Evolutionary conservation across 2,888 invertebrate species (phyloP).

Genomic region (Amblyteles armatorius): DNA sequence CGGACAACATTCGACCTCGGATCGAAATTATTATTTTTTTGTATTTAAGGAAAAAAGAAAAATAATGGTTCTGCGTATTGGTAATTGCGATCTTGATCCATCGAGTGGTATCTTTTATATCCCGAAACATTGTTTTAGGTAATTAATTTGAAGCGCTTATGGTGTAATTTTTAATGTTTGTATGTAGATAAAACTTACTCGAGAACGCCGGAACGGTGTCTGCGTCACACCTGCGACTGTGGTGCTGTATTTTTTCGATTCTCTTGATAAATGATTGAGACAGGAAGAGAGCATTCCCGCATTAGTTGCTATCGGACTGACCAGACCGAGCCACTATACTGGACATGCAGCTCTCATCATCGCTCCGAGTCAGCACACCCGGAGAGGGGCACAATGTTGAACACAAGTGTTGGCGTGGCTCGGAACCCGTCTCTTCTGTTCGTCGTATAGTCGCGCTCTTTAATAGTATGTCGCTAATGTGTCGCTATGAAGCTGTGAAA

Average conservation of each 20-base stretch:
- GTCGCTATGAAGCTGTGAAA: not conserved
- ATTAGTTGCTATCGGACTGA: constrained; percentile 59
- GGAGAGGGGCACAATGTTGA: constrained; percentile 49
- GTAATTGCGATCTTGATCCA: constrained; percentile 12
- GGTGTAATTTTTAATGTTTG: not conserved
- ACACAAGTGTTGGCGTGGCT: constrained; percentile 16
- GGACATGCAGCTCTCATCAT: constrained; percentile 66
- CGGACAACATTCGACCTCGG: not conserved
- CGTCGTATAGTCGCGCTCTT: not conserved
- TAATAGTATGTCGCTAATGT: not conserved
- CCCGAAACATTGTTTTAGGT: constrained; percentile 5
- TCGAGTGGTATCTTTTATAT: not conserved
- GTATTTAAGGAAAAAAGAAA: not conserved
- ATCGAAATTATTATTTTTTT: not conserved
- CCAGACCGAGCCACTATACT: constrained; percentile 65
- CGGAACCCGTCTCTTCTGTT: not conserved
- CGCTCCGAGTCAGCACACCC: constrained; percentile 42
- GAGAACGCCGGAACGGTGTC: constrained; percentile 1
- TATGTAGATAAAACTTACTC: constrained; percentile 37
- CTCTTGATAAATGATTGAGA: constrained; percentile 42
- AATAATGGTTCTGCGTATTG: not conserved
- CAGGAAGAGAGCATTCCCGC: constrained; percentile 53
- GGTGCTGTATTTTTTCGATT: not conserved
- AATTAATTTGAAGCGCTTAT: not conserved
- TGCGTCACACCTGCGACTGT: constrained; percentile 20